Evolutionary conservation across 1,140 invertebrate species (phyloP), one percentile per base, ranked within the genome.

Genomic region (Agrypnia vestita): DNA sequence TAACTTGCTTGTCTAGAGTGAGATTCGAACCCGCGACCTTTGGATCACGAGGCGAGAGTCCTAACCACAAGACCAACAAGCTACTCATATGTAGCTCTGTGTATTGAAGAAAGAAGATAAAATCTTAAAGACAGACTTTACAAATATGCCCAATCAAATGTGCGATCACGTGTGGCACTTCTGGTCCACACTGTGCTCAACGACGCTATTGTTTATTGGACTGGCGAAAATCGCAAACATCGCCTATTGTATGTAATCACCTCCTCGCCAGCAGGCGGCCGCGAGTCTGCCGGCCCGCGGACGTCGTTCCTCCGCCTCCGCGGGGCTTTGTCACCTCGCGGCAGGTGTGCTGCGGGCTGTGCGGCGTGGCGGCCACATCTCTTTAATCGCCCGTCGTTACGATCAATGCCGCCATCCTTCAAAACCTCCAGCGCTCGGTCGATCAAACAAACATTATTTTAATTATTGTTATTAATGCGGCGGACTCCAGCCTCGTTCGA

Each of bases 191-290:
- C 55, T 10, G 55, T 59, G 21, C 55, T 59, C 15, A 59, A 59
- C 55, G 17, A 59, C 13, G 9, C 55, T 21, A 59, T 59, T 59
- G 55, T 59, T 59, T 21, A 59, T 59, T 59, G n/a, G 17, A 11
- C 3, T 59, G 17, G 0, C 7, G 55, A 15, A 3, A 59, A 59
- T 19, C 17, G 15, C 55, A 19, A 59, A 59, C 55, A 59, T 59
- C 53, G 53, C n/a, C 53, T 15, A 10, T 56, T 4, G 53, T 11
- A 56, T 9, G n/a, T 56, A 56, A 56, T 21, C 15, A 19, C 17
- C 21, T 59, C 21, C 55, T 59, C 3, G 17, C 21, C 55, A 35
- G 17, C 55, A 59, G 55, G 55, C 55, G 55, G 55, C 55, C 55
- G 15, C 55, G 1, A 59, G 55, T 59, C 55, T 59, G 55, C 55